Base-by-base conservation (phyloP, 2,797 vertebrate genomes). In the Thripadectes ignobilis region DNA sequence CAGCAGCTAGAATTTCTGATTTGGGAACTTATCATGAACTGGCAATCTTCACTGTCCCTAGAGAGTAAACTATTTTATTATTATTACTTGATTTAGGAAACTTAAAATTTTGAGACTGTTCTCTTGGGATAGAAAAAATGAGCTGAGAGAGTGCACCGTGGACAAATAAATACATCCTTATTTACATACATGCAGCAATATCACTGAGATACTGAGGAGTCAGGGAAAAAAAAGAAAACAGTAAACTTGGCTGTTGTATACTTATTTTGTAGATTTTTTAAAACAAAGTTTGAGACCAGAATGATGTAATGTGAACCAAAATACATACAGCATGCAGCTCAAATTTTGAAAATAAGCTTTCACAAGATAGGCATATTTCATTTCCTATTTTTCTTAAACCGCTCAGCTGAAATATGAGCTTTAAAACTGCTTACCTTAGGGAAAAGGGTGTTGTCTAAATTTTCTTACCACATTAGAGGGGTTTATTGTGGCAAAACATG, bases 351-450 rank as follows among this genome's bases (percentile, higher is more conserved):
- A 93, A 72, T 51, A 61, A 1, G 7, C 36, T 57, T 85, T 91
- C 41, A 77, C 84, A 93, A 85, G 30, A 36, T 17, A 61, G 1
- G 4, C 0, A 0, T 41, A 48, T 39, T 71, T 78, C 10, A 51
- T 94, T 96, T 95, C 91, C 84, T 93, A 81, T 92, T 92, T 95
- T 94, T 94, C 48, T 95, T 51, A 71, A 38, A 61, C 10, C 0
- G 0, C 85, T 67, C 1, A 2, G 8, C 52, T 80, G 75, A 94
- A 85, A 78, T 32, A 14, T 0, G 0, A 57, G 17, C 36, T 82
- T 71, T 85, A 85, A 94, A 87, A 90, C 59, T 85, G 67, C 67
- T 76, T 85, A 51, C 46, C 43, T 89, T 21, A 13, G 76, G 26
- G 26, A 78, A 89, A 83, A 89, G 91, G 91, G 66, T 58, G 82